Base-by-base conservation (phyloP, 2,888 invertebrate genomes). In the Thyatira batis region DNA sequence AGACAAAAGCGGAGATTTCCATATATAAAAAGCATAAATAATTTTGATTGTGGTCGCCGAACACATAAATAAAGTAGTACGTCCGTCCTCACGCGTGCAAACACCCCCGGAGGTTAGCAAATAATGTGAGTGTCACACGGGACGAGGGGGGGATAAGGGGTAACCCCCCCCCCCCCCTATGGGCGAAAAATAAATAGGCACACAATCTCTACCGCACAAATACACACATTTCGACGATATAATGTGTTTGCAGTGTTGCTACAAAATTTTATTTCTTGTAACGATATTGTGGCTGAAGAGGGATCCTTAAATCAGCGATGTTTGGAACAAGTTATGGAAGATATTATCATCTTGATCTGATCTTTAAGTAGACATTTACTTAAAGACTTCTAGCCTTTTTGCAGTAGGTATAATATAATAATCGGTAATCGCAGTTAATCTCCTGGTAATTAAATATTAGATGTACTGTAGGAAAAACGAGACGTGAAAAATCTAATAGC, bases 1-100 rank as follows among this genome's bases (percentile, higher is more conserved):
- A 82, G 78, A 87, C 85, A 87, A 86, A 86, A 77, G 81, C 72
- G 61, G 79, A 83, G 82, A 84, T 85, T 87, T 82, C 79, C 85
- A 84, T 84, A 82, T 75, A 80, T 82, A 84, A 85, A 84, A 84
- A 82, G 81, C 84, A 86, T 87, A 85, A 89, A 89, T 89, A 87
- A 88, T 89, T 87, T 88, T 82, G 87, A 87, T 84, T 83, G 84
- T 84, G 85, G 82, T 75, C 74, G 75, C 78, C 71, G 75, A 75
- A 75, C 80, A 78, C 80, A 85, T 85, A 88, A 87, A 88, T 87
- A 87, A 82, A 82, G 81, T 81, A 82, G 84, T 78, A 80, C 71
- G 77, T 69, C 71, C 71, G 77, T 69, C 71, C 79, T 70, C 81
- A 79, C 84, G 82, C 82, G 83, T 73, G 77, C 76, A 82, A 83